Evolutionary conservation across 2,888 invertebrate species (phyloP).

Genomic region (Panopea generosa): DNA sequence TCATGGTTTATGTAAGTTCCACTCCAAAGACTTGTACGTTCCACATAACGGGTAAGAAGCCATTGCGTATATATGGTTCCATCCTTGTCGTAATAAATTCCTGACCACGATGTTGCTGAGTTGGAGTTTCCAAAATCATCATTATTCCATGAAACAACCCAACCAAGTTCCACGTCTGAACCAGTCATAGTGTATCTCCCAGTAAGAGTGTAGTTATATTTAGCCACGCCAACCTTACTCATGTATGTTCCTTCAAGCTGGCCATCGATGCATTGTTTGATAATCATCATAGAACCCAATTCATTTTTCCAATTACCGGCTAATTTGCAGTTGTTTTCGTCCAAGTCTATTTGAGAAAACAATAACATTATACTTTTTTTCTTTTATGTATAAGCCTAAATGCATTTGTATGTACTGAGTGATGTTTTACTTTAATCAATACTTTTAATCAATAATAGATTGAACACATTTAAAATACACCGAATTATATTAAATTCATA

Average conservation of each 20-base stretch:
- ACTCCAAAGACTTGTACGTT: slow-evolving; percentile 5
- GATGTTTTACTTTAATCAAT: no score
- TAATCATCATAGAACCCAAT: slow-evolving; percentile 6
- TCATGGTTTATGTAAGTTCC: no score
- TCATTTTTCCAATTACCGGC: slow-evolving; percentile 23
- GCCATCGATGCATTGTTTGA: not conserved
- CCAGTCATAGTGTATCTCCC: slow-evolving; percentile 22
- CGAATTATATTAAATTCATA: no score
- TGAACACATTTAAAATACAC: no score
- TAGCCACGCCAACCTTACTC: slow-evolving; percentile 16
- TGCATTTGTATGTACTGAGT: no score
- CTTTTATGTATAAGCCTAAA: no score
- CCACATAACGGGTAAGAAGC: slow-evolving; percentile 10
- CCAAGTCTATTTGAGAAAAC: no score
- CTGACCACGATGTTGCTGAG: slow-evolving; percentile 15
- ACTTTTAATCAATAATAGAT: no score
- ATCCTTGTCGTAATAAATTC: slow-evolving; percentile 1
- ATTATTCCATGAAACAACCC: slow-evolving; percentile 21
- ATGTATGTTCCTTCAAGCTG: slow-evolving; percentile 8
- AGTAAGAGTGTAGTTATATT: slow-evolving; percentile 8
- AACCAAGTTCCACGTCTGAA: slow-evolving; percentile 5
- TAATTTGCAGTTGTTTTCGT: slow-evolving; percentile 4
- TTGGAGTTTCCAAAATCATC: slow-evolving; percentile 19
- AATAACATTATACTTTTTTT: no score
- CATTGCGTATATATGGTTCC: slow-evolving; percentile 18